Conservation (phyloP, 2,888 invertebrate species). For the Ischnura elegans region DNA sequence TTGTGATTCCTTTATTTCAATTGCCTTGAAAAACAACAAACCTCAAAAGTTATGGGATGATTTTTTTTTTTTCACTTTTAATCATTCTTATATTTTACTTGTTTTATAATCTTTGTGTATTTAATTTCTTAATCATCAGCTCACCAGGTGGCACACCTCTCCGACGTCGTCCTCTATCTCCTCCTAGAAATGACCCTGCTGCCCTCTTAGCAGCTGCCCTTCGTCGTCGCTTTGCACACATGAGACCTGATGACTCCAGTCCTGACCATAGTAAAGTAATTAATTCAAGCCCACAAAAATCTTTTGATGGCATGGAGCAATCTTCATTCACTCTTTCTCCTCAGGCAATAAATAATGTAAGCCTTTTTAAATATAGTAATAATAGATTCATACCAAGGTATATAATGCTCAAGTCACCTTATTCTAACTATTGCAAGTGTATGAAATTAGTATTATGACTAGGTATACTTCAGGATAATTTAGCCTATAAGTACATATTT, state of each 20-base stretch:
- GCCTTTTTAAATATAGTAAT: neutral
- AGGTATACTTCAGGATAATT: too few species aligned
- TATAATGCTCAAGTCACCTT: too few species aligned
- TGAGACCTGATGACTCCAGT: constrained; percentile 52
- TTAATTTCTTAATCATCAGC: neutral
- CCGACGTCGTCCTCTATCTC: constrained; percentile 48
- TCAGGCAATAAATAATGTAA: constrained; percentile 36
- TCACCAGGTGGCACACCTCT: constrained; percentile 55
- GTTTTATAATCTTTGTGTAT: neutral
- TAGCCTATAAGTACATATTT: too few species aligned
- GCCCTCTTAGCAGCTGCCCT: constrained; percentile 56
- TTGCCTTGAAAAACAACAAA: too few species aligned
- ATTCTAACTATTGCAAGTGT: too few species aligned
- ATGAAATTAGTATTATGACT: too few species aligned
- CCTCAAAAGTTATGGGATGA: too few species aligned
- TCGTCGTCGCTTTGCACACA: constrained; percentile 50
- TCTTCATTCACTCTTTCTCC: constrained; percentile 25
- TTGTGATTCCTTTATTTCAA: too few species aligned
- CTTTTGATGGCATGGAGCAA: constrained; percentile 41
- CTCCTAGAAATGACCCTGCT: constrained; percentile 58
- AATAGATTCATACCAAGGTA: too few species aligned
- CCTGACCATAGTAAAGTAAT: neutral
- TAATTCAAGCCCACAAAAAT: neutral
- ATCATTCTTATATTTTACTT: neutral
- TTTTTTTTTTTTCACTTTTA: too few species aligned